Conservation (phyloP, 2,888 invertebrate species). For the Mesodorylaimus sp. region DNA sequence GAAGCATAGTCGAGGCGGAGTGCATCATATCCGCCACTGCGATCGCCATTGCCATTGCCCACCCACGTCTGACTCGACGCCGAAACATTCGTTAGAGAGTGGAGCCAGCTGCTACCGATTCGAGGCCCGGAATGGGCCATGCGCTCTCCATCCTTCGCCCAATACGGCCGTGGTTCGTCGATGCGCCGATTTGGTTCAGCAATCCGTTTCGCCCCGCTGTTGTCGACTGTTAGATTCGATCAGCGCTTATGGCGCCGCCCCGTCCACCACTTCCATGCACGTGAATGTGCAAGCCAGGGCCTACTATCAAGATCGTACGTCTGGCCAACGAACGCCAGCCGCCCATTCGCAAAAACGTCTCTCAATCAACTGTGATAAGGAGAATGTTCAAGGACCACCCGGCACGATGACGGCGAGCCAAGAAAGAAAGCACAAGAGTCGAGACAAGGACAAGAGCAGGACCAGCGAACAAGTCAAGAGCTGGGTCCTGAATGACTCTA, state of each 20-base stretch:
- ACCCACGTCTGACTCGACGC: neutral
- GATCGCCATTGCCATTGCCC: constrained; percentile 5
- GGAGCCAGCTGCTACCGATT: neutral
- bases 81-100: neutral
- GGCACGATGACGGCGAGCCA: neutral
- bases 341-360: neutral
- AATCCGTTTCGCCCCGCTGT: neutral
- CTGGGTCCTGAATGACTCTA: neutral
- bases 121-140: neutral
- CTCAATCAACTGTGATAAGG: neutral
- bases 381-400: neutral
- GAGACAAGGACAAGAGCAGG: neutral
- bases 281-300: neutral
- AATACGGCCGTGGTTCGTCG: neutral
- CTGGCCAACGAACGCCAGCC: neutral
- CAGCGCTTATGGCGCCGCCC: neutral
- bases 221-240: neutral
- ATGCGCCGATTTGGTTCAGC: neutral
- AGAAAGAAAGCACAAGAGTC: neutral
- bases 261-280: neutral
- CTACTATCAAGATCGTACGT: neutral
- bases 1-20: neutral
- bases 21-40: constrained; percentile 2
- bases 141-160: neutral
- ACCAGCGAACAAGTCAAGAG: constrained; percentile 1